These are phyloP conservation scores for Trematomus loennbergii DNA, from an alignment of 2,113 vertebrate species.

Conservation along the genomic window DNA sequence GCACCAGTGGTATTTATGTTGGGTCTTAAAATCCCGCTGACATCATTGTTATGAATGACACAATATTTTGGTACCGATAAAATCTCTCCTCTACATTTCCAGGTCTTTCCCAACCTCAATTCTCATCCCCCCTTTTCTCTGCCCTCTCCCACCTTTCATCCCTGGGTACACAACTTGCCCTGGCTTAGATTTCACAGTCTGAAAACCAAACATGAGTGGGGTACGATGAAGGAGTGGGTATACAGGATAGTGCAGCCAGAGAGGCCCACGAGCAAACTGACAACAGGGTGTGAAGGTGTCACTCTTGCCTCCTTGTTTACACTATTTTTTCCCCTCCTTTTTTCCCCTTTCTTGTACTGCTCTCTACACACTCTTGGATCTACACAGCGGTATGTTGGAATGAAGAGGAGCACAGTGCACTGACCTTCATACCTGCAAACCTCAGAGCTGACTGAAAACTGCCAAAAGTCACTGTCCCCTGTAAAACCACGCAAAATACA, in stretches of 20 bases:
- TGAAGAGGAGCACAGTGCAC: conserved; percentile 39
- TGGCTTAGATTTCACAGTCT: conserved; percentile 74
- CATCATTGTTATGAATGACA: conserved; percentile 50
- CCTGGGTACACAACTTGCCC: conserved; percentile 49
- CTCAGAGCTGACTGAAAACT: conserved; percentile 72
- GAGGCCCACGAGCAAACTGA: conserved; percentile 71
- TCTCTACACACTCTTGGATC: conserved; percentile 42
- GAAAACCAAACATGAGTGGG: conserved; percentile 72
- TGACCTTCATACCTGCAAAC: conserved; percentile 24
- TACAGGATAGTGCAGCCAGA: conserved; percentile 18
- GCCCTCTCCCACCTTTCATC: conserved; percentile 67
- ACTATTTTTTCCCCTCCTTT: conserved; percentile 10
- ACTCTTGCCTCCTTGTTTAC: conserved; percentile 58
- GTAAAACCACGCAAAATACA: conserved; percentile 69
- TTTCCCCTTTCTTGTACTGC: conserved; percentile 36
- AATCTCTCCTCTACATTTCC: conserved; percentile 42
- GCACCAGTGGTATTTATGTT: conserved; percentile 1
- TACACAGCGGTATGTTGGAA: conserved; percentile 39
- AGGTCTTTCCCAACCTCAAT: conserved; percentile 48
- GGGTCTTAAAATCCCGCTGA: conserved; percentile 30
- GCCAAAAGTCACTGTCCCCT: conserved; percentile 69
- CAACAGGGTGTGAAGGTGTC: conserved; percentile 77
- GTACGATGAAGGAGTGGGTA: conserved; percentile 45
- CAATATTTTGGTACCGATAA: conserved; percentile 44
- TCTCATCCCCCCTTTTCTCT: conserved; percentile 49